Base-by-base conservation (phyloP, 2,888 invertebrate genomes). In the Operophtera brumata region DNA sequence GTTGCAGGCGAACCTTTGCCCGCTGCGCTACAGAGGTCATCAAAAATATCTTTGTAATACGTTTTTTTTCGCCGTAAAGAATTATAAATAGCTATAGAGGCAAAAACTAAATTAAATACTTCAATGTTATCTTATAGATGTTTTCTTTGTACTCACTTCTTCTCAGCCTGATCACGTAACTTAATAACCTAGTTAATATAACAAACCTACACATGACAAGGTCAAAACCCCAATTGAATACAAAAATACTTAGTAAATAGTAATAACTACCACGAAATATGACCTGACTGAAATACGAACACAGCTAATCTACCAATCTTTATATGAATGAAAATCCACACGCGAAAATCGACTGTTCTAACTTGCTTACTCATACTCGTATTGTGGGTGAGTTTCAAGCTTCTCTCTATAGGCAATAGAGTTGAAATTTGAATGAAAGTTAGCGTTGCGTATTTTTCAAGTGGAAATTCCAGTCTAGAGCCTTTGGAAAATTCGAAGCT, bases 121-220 rank as follows among this genome's bases (percentile, higher is more conserved):
- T n/a, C n/a, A n/a, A n/a, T n/a, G n/a, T n/a, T n/a, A n/a, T n/a
- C n/a, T n/a, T n/a, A n/a, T n/a, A n/a, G n/a, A n/a, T n/a, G n/a
- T n/a, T n/a, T n/a, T n/a, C n/a, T n/a, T n/a, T n/a, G 3, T 36
- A 69, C 72, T 72, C 46, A 72, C 69, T 69, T 35, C 26, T 59
- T 14, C 61, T 56, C n/a, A 62, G 62, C 44, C 59, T 60, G 37
- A 72, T 57, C 51, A 67, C 64, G 56, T 65, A 67, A 25, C 66
- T 59, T 13, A 72, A 50, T 11, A 69, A 52, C 1, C 63, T 56
- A 9, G 64, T 66, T 45, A 69, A 30, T 36, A 69, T 54, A 52
- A 67, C 39, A 48, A 66, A 59, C 30, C 78, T 69, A 53, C 79
- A 79, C 79, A 79, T 79, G 53, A 59, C 71, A 61, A 61, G 50